These are phyloP conservation scores for Melinaea marsaeus DNA, from an alignment of 2,888 invertebrate genomes.

Conservation along the genomic window DNA sequence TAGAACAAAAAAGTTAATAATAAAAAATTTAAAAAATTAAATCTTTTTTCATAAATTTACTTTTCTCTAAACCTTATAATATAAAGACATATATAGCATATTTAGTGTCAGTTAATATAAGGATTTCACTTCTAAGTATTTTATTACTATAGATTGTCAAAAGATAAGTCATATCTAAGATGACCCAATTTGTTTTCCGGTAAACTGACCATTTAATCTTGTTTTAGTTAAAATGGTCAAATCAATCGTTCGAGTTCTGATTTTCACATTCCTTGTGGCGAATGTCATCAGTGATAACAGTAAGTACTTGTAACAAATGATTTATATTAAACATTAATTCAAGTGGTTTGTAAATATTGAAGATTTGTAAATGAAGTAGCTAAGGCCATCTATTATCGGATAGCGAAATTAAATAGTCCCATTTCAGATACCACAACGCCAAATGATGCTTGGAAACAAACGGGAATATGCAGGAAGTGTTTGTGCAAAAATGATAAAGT, in stretches of 20 bases:
- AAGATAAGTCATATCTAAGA: too few relatives aligned
- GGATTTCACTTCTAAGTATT: too few relatives aligned
- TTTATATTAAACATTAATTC: background rate
- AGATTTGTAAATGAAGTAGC: background rate
- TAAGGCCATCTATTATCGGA: conserved; percentile 43
- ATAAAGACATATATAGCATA: too few relatives aligned
- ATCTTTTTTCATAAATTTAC: too few relatives aligned
- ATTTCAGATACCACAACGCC: conserved; percentile 36
- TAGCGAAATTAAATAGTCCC: conserved; percentile 38
- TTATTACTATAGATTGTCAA: too few relatives aligned
- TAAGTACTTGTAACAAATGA: conserved; percentile 16
- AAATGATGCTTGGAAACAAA: conserved; percentile 39
- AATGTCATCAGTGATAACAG: conserved; percentile 19
- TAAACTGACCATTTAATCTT: conserved; percentile 11
- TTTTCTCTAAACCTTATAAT: too few relatives aligned
- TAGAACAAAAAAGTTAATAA: too few relatives aligned
- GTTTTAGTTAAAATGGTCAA: conserved; percentile 27
- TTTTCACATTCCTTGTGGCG: conserved; percentile 9
- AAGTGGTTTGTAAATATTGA: too few relatives aligned
- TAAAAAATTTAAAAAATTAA: too few relatives aligned
- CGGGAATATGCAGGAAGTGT: conserved; percentile 76
- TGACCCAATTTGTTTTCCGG: too few relatives aligned
- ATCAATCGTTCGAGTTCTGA: conserved; percentile 11
- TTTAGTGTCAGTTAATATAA: too few relatives aligned
- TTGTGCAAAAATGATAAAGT: conserved; percentile 69